Evolutionary conservation across 2,113 vertebrate species (phyloP).

Genomic region (Syrmaticus mikado): DNA sequence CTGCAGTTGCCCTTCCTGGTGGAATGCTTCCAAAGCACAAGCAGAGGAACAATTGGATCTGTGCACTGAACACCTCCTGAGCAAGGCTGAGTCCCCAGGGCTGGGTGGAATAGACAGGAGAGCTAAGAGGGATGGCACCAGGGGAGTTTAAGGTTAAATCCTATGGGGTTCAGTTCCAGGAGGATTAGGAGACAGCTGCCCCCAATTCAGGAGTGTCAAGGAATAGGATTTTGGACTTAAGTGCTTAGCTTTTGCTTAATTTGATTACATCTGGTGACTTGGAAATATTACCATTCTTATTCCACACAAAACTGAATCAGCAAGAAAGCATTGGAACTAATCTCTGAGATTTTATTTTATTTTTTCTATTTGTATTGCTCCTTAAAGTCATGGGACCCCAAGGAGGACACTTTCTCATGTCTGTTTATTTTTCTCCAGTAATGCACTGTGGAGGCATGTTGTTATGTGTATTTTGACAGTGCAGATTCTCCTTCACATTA

Average conservation of each 20-base stretch:
- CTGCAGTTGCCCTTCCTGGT: fast-evolving
- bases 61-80: background rate
- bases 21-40: background rate
- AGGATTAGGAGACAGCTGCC: background rate
- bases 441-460: background rate
- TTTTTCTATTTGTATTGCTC: background rate
- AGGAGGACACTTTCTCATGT: background rate
- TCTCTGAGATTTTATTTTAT: background rate
- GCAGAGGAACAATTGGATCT: background rate
- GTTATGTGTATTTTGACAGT: fast-evolving
- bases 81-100: fast-evolving
- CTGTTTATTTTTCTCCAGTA: background rate
- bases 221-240: background rate
- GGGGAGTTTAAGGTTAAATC: background rate
- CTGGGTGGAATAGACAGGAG: no score
- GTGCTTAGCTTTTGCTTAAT: background rate
- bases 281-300: background rate
- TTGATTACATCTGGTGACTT: background rate
- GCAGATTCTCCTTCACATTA: background rate
- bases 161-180: background rate
- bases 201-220: fast-evolving
- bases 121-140: background rate
- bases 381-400: background rate
- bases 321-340: background rate
- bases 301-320: background rate